phyloP scores from a whole-genome alignment of 2,113 vertebrate genomes.

The Indicator indicator region DNA sequence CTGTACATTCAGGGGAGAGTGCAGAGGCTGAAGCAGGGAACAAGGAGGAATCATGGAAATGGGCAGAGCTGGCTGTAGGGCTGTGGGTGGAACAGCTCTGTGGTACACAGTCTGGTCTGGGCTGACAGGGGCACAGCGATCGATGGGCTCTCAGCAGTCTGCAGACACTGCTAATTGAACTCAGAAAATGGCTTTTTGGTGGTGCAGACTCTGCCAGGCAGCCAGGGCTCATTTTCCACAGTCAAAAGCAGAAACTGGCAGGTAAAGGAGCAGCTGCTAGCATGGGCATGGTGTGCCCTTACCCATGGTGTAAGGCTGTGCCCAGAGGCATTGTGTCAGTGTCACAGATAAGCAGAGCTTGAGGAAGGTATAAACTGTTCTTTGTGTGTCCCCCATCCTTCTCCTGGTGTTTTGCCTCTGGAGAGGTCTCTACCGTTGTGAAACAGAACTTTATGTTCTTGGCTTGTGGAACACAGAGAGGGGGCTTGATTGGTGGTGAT shows the following conservation, averaged over 20 bases:
- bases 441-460: background rate
- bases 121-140: background rate
- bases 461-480: background rate
- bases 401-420: background rate
- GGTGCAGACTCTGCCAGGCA: background rate
- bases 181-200: background rate
- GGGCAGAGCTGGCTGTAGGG: background rate
- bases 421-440: background rate
- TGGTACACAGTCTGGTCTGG: background rate
- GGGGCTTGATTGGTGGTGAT: background rate
- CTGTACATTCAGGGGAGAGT: background rate
- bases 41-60: background rate
- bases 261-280: conserved; percentile 7
- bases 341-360: background rate
- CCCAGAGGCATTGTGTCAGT: background rate
- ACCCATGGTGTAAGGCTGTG: background rate
- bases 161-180: conserved; percentile 76
- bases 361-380: background rate
- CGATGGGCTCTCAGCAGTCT: conserved; percentile 62
- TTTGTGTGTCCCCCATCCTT: background rate
- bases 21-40: conserved; percentile 39
- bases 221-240: background rate
- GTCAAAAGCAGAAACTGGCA: background rate
- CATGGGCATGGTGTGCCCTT: background rate
- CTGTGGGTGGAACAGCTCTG: conserved; percentile 19